A percentile compares a stretch with the other conserved stretches of the same genome.
phyloP scores from a whole-genome alignment of 1,140 invertebrate genomes.

The Orussus abietinus region DNA sequence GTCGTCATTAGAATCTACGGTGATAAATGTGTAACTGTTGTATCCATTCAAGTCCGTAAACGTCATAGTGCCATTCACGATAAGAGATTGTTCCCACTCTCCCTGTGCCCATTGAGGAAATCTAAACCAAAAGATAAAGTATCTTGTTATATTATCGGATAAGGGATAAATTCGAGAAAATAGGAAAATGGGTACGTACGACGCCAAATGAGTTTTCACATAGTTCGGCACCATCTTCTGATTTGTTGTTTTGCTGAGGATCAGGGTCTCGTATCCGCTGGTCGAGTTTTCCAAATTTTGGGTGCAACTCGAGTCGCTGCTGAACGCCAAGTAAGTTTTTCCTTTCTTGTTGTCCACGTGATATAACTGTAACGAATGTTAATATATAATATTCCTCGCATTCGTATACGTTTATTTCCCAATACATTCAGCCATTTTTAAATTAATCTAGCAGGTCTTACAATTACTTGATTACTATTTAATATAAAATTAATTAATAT shows the following conservation, averaged over 20 bases:
- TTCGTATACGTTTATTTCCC: no score
- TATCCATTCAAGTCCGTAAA: conserved; percentile 65
- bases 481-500: no score
- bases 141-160: background rate
- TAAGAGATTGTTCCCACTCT: conserved; percentile 61
- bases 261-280: conserved; percentile 60
- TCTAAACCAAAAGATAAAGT: conserved; percentile 31
- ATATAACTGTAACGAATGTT: conserved; percentile 55
- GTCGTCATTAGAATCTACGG: conserved; percentile 51
- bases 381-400: no score
- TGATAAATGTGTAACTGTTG: conserved; percentile 62
- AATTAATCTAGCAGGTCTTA: no score
- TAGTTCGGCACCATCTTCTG: conserved; percentile 46
- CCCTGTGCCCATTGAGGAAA: conserved; percentile 68
- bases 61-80: conserved; percentile 60
- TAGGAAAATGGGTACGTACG: conserved; percentile 33
- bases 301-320: conserved; percentile 66
- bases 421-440: no score
- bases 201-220: conserved; percentile 42
- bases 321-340: conserved; percentile 61
- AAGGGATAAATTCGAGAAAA: conserved; percentile 5
- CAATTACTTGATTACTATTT: no score
- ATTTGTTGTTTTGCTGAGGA: conserved; percentile 51
- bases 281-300: conserved; percentile 58
- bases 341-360: conserved; percentile 57